Conservation (phyloP, 2,113 vertebrate genomes). For the Bujurquina vittata region DNA sequence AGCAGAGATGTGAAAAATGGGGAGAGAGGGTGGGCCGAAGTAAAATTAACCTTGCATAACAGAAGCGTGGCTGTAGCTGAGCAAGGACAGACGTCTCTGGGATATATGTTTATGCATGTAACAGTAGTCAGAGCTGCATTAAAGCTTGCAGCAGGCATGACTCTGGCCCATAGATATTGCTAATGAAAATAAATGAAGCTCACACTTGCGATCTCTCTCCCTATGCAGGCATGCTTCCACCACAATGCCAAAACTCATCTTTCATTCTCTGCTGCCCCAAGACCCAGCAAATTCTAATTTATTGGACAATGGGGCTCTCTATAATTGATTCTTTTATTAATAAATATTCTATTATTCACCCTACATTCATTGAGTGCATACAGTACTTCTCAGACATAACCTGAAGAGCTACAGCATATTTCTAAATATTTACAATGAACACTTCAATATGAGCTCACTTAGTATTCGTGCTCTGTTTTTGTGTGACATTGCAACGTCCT, state of each 20-base stretch:
- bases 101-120: conserved; percentile 69
- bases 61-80: conserved; percentile 51
- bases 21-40: conserved; percentile 33
- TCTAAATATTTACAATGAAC: neutral
- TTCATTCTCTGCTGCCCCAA: conserved; percentile 35
- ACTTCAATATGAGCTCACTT: conserved; percentile 16
- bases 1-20: conserved; percentile 59
- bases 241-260: conserved; percentile 44
- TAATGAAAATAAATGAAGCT: conserved; percentile 79
- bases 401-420: neutral
- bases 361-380: neutral
- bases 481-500: conserved; percentile 65
- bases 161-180: conserved; percentile 52
- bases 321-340: conserved; percentile 32
- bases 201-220: conserved; percentile 39
- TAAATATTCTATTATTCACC: neutral
- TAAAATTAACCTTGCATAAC: conserved; percentile 68
- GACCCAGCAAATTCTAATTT: conserved; percentile 26
- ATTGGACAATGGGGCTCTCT: conserved; percentile 13
- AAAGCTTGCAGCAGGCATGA: conserved; percentile 60
- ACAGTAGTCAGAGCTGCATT: conserved; percentile 55
- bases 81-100: conserved; percentile 63
- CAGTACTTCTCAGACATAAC: neutral
- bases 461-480: conserved; percentile 18
- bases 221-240: conserved; percentile 44